A percentile compares a stretch with the other conserved stretches of the same genome.
These are phyloP conservation scores for Dioctria linearis DNA, from an alignment of 2,888 invertebrate species.

Conservation along the genomic window DNA sequence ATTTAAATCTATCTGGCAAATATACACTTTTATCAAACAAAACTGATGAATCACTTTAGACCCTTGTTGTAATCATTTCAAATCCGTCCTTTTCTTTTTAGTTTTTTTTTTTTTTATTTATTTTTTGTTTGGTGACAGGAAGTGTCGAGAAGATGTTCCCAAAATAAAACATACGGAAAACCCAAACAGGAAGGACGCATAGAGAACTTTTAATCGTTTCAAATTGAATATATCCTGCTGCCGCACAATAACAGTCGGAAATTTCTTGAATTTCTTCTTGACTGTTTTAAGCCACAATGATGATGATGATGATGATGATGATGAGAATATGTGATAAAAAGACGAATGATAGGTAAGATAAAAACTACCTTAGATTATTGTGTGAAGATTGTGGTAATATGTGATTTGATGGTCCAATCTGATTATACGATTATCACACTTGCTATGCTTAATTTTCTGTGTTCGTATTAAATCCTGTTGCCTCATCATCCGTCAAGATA, in stretches of 20 bases:
- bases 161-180: conserved; percentile 33
- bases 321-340: background rate
- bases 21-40: background rate
- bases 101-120: too few relatives aligned
- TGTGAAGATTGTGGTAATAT: conserved; percentile 14
- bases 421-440: conserved; percentile 2
- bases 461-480: conserved; percentile 28
- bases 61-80: conserved; percentile 22
- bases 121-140: conserved; percentile 31
- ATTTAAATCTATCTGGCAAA: background rate
- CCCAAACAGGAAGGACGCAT: conserved; percentile 44
- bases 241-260: background rate
- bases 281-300: too few relatives aligned
- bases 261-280: background rate
- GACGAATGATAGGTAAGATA: conserved; percentile 14
- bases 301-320: too few relatives aligned
- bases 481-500: background rate
- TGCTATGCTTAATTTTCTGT: background rate
- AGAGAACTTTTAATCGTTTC: conserved; percentile 27
- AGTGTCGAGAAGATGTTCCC: conserved; percentile 33
- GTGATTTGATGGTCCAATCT: background rate
- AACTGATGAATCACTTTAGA: conserved; percentile 12
- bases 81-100: conserved; percentile 18
- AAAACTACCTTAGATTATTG: conserved; percentile 20
- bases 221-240: conserved; percentile 52